Conservation (phyloP, 2,113 vertebrate genomes). For the Marmota monax region DNA sequence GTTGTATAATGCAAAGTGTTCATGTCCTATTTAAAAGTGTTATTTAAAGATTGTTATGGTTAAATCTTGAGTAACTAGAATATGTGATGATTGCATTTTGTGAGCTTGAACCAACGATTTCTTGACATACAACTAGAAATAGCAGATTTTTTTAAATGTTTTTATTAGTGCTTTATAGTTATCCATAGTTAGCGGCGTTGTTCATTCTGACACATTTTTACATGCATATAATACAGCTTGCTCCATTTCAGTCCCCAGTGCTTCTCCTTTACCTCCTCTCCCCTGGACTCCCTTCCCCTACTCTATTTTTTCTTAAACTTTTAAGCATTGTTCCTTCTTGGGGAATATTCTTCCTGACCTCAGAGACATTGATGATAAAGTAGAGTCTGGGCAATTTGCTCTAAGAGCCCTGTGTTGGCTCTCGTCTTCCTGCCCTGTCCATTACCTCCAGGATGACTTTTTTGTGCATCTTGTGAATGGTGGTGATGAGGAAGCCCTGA, state of each 20-base stretch:
- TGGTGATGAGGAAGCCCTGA: not conserved
- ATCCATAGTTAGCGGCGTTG: too few species aligned
- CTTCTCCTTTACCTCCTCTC: too few species aligned
- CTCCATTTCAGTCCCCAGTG: too few species aligned
- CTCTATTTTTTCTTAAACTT: not conserved
- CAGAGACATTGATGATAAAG: not conserved
- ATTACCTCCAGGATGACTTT: not conserved
- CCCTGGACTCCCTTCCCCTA: too few species aligned
- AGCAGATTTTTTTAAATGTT: too few species aligned
- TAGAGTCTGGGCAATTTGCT: not conserved
- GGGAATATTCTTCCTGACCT: not conserved
- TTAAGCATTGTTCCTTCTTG: not conserved
- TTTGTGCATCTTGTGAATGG: not conserved
- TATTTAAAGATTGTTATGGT: not conserved
- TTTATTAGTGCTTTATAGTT: too few species aligned
- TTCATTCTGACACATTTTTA: too few species aligned
- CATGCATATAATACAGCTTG: too few species aligned
- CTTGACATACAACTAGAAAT: not conserved
- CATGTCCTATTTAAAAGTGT: not conserved
- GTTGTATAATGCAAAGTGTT: not conserved
- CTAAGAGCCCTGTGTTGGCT: not conserved
- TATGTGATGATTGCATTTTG: not conserved
- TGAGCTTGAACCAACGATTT: not conserved
- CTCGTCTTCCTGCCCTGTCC: not conserved
- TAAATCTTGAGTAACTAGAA: conserved; percentile 18